A percentile compares a stretch with the other conserved stretches of the same genome.
phyloP scores from a whole-genome alignment of 2,888 invertebrate species.

The Nomada fabriciana region DNA sequence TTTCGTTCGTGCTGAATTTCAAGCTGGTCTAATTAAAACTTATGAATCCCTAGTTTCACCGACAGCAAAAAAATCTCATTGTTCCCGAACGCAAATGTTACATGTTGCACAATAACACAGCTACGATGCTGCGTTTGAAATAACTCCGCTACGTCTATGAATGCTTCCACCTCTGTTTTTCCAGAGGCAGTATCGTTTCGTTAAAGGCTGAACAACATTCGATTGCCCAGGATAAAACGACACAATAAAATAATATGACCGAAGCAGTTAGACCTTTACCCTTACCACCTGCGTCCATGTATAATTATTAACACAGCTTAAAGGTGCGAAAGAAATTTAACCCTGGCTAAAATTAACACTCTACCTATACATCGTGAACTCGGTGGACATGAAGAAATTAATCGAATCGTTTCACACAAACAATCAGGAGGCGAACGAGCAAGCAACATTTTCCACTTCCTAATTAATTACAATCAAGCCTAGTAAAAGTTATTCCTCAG shows the following conservation, averaged over 20 bases:
- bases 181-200: too few relatives aligned
- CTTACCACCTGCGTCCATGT: conserved; percentile 4
- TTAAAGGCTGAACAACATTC: too few relatives aligned
- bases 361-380: background rate
- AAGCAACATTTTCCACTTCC: background rate
- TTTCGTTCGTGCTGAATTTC: too few relatives aligned
- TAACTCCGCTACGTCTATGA: too few relatives aligned
- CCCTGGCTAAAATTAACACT: conserved; percentile 13
- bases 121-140: too few relatives aligned
- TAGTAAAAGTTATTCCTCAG: background rate
- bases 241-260: background rate
- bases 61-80: too few relatives aligned
- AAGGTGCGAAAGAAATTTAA: conserved; percentile 15
- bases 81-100: too few relatives aligned
- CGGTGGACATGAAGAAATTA: background rate
- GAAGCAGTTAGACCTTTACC: conserved; percentile 21
- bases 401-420: background rate
- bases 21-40: too few relatives aligned
- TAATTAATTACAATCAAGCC: background rate
- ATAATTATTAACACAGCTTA: conserved; percentile 9
- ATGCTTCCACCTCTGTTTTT: too few relatives aligned
- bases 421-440: background rate
- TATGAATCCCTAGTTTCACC: too few relatives aligned
- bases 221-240: background rate
- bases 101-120: too few relatives aligned